These are phyloP conservation scores for Neopipo cinnamomea DNA, from an alignment of 2,113 vertebrate genomes.

Conservation along the genomic window DNA sequence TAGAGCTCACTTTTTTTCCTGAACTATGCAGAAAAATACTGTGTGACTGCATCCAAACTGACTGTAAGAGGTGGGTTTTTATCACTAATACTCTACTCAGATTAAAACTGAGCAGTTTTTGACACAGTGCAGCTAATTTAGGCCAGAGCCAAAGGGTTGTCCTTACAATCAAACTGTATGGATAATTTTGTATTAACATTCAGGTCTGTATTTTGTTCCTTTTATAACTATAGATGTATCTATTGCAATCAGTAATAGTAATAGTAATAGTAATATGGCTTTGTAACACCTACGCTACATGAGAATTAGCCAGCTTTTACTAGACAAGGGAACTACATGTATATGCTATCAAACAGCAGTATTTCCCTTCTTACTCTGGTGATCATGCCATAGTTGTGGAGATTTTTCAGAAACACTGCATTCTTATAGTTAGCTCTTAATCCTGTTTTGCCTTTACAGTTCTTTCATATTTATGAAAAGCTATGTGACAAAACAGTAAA, in stretches of 20 bases:
- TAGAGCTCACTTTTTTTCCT: background rate
- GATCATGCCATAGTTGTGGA: background rate
- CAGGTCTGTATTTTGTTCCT: background rate
- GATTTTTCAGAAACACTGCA: background rate
- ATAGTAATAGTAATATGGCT: background rate
- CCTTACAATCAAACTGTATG: background rate
- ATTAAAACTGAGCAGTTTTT: background rate
- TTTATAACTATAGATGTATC: background rate
- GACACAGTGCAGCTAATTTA: background rate
- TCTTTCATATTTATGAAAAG: background rate
- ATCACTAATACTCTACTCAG: background rate
- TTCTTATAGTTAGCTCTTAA: background rate
- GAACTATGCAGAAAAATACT: background rate
- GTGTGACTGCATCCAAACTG: background rate
- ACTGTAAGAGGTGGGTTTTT: fast-evolving
- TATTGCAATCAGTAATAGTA: background rate
- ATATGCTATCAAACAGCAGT: background rate
- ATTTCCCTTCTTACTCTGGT: background rate
- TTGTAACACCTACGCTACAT: background rate
- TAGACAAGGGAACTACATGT: background rate
- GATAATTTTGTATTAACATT: background rate
- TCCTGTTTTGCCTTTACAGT: background rate
- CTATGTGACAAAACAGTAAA: background rate
- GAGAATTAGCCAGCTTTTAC: background rate
- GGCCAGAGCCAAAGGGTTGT: background rate